Conservation (phyloP, 1,140 invertebrate genomes). For the Drosophila pectinifera region DNA sequence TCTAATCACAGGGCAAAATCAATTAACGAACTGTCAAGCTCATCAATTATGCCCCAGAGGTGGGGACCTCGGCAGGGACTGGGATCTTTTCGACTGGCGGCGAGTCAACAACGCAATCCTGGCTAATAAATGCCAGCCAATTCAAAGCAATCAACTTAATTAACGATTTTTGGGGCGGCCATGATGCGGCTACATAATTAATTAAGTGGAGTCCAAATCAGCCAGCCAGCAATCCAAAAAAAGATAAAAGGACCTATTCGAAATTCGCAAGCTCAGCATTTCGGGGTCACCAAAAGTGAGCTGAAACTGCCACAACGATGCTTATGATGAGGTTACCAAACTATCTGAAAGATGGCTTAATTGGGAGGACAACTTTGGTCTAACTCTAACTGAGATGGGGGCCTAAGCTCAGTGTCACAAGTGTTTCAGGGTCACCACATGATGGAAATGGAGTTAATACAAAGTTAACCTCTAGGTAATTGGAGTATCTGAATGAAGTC, state of each 20-base stretch:
- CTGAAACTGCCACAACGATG: constrained; percentile 9
- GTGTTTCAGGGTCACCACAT: background rate
- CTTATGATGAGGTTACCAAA: constrained; percentile 18
- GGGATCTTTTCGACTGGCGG: constrained; percentile 55
- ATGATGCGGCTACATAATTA: constrained; percentile 75
- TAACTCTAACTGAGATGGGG: background rate
- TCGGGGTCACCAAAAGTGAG: constrained; percentile 19
- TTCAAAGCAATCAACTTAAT: constrained; percentile 81
- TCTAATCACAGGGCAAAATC: constrained; percentile 62
- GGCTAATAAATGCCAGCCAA: constrained; percentile 77
- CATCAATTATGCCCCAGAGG: constrained; percentile 64
- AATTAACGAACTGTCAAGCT: constrained; percentile 73
- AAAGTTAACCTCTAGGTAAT: no score
- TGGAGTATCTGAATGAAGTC: no score
- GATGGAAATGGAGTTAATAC: background rate
- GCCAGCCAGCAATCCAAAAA: constrained; percentile 28
- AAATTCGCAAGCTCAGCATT: constrained; percentile 28
- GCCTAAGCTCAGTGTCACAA: no score
- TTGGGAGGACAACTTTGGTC: background rate
- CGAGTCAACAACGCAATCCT: constrained; percentile 63
- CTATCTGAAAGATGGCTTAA: constrained; percentile 4
- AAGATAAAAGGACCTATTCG: constrained; percentile 6
- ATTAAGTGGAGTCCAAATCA: constrained; percentile 56
- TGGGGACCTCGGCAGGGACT: constrained; percentile 3
- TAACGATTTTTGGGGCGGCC: constrained; percentile 71